A percentile compares a stretch with the other conserved stretches of the same genome.
phyloP scores from a whole-genome alignment of 2,113 vertebrate genomes.

The Odontesthes bonariensis region DNA sequence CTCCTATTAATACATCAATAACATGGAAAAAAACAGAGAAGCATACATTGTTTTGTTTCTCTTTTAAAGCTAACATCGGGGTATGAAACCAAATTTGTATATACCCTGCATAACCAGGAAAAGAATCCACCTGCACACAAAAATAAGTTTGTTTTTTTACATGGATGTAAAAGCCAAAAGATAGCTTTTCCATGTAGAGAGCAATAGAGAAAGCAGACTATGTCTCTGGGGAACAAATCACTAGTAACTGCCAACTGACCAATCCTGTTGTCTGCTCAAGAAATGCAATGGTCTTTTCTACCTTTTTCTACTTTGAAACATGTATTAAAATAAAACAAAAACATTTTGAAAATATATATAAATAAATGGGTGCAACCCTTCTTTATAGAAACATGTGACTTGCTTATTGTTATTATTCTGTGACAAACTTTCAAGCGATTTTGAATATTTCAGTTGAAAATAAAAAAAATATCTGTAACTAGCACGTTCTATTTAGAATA shows the following conservation, averaged over 20 bases:
- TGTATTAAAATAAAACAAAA: background rate
- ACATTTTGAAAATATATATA: background rate
- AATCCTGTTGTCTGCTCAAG: slow-evolving; percentile 16
- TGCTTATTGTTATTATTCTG: slow-evolving; percentile 57
- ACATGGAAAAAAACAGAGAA: background rate
- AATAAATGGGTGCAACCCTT: slow-evolving; percentile 28
- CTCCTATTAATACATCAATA: too few relatives aligned
- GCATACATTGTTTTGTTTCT: background rate
- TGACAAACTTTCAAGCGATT: slow-evolving; percentile 55
- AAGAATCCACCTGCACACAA: slow-evolving; percentile 36
- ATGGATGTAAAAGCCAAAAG: too few relatives aligned
- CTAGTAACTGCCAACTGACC: slow-evolving; percentile 42
- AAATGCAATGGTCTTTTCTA: slow-evolving; percentile 39
- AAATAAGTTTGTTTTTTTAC: background rate
- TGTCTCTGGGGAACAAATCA: slow-evolving; percentile 1
- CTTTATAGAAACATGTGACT: slow-evolving; percentile 50
- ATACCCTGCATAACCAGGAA: background rate
- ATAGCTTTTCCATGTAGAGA: background rate
- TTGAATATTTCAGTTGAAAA: slow-evolving; percentile 38
- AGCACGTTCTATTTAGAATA: slow-evolving; percentile 75
- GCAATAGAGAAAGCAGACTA: background rate
- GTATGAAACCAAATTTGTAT: background rate
- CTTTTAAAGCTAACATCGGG: background rate
- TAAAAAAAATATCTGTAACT: slow-evolving; percentile 49
- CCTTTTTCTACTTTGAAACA: slow-evolving; percentile 51